Evolutionary conservation across 2,113 vertebrate species (phyloP).

Genomic region (Phrynosoma blainvillii): DNA sequence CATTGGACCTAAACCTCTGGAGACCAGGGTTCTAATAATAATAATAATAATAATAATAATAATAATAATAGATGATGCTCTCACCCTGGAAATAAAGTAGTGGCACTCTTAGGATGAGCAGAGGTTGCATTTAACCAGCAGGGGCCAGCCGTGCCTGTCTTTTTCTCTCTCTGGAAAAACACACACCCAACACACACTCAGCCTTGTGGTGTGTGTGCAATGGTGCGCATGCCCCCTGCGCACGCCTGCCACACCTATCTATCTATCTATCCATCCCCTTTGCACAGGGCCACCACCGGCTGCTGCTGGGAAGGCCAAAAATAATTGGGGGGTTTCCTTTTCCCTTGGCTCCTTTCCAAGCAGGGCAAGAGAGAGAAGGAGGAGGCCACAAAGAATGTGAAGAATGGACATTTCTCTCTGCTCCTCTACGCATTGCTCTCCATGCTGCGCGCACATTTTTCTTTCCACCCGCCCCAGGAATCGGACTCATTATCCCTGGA

Average conservation of each 20-base stretch:
- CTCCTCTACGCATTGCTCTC: no score
- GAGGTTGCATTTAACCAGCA: background rate
- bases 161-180: background rate
- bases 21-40: no score
- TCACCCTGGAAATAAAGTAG: no score
- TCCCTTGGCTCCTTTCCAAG: background rate
- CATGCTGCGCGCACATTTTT: no score
- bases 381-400: no score
- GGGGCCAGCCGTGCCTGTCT: background rate
- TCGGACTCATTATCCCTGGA: background rate
- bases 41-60: no score
- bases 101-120: no score
- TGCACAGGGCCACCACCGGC: background rate
- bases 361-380: background rate
- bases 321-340: background rate
- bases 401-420: background rate
- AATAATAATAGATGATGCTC: no score
- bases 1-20: no score
- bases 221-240: background rate
- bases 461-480: background rate
- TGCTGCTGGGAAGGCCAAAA: background rate
- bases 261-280: background rate
- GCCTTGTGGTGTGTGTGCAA: background rate
- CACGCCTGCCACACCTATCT: background rate
- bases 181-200: background rate